phyloP scores from a whole-genome alignment of 2,797 vertebrate genomes.

The Crenuchus spilurus region DNA sequence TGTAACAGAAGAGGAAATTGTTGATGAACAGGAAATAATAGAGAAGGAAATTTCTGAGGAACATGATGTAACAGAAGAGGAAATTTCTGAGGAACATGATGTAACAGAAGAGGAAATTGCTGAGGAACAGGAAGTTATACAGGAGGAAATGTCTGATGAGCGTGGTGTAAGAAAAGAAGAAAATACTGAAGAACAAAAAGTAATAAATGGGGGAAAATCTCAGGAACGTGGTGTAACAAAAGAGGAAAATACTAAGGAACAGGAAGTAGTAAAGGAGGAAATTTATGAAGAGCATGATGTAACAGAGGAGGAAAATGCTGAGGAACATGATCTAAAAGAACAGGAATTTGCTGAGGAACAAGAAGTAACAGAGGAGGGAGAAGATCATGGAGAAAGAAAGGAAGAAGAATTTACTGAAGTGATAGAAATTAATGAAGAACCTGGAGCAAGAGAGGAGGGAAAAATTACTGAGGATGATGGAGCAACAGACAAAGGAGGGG shows the following conservation, averaged over 20 bases:
- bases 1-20: background rate
- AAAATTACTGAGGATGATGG: background rate
- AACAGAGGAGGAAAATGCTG: background rate
- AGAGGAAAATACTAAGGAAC: background rate
- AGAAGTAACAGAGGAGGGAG: background rate
- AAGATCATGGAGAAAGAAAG: background rate
- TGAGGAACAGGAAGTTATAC: conserved; percentile 11
- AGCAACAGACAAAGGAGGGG: background rate
- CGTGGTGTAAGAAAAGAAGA: too few species aligned
- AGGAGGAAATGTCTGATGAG: too few species aligned
- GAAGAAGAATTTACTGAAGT: background rate
- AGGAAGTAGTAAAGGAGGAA: too few species aligned
- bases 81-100: conserved; percentile 6
- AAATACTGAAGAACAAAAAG: background rate
- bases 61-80: background rate
- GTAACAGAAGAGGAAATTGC: background rate
- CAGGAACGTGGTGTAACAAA: background rate
- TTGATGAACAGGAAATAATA: background rate
- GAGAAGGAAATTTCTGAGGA: background rate
- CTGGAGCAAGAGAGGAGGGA: background rate
- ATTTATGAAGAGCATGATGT: background rate
- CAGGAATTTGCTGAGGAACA: background rate
- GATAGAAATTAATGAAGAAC: too few species aligned
- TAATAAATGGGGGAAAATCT: conserved; percentile 1
- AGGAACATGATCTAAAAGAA: background rate